Evolutionary conservation across 1,140 invertebrate genomes (phyloP), one percentile per base, ranked within the genome.

Genomic region (Phortica variegata): DNA sequence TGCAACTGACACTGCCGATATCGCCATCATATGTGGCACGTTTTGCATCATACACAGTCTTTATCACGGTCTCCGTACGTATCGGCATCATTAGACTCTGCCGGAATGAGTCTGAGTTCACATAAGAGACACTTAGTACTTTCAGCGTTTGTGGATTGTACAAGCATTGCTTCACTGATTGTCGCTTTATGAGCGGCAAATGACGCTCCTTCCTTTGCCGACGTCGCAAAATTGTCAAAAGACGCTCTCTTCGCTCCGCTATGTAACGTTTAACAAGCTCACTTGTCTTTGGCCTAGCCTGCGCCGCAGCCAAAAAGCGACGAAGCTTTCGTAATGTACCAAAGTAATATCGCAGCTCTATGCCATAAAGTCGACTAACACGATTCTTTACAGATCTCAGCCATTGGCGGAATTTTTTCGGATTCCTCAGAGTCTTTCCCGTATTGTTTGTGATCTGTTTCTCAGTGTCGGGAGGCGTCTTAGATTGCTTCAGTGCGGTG

Each of bases 141-240:
- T 62, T 68, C 1, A 69, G 52, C 7, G 56, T 58, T 12, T 42
- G 18, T 0, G 62, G 58, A 49, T 46, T 59, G 5, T 37, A 48
- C 0, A 42, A 32, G 7, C 52, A 52, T 15, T 45, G 46, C 38
- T 69, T 69, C 16, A 52, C 56, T 0, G 56, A 56, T n/a, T 55
- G 55, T 10, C 62, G 45, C 40, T 68, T 71, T 18, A 60, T 73
- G 1, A 70, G 37, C 0, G 65, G 70, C 47, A 74, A 46, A 17
- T 49, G 52, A 3, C 52, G 56, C 31, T 70, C 65, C n/a, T 50
- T 58, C n/a, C n/a, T 32, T 32, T n/a, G 8, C 31, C 8, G n/a
- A 32, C 31, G n/a, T 32, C n/a, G 8, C 8, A 32, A 9, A 32
- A n/a, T n/a, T n/a, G n/a, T n/a, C n/a, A n/a, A n/a, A n/a, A n/a